Percentiles rank a stretch among this genome's conserved stretches.
Conservation (phyloP, 1,140 invertebrate genomes). For the Lepidurus couesii region DNA sequence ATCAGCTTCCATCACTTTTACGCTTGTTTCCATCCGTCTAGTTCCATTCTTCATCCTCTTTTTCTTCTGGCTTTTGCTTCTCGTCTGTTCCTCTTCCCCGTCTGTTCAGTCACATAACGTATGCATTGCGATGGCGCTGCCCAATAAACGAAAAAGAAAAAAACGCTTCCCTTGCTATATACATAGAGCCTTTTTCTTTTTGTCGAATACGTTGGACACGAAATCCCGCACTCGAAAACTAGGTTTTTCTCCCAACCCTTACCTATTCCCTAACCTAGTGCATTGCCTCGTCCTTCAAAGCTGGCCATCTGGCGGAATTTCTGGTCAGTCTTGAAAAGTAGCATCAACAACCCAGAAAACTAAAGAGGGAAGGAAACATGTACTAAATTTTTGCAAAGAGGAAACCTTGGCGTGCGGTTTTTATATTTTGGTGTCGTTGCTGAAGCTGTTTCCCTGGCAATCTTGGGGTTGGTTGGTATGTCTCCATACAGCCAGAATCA, state of each 20-base stretch:
- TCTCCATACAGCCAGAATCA: background rate
- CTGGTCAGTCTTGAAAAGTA: too few relatives aligned
- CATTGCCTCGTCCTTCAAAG: too few relatives aligned
- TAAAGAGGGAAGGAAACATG: background rate
- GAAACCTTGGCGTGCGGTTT: background rate
- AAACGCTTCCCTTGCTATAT: background rate
- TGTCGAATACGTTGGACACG: too few relatives aligned
- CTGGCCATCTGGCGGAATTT: too few relatives aligned
- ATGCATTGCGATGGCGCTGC: background rate
- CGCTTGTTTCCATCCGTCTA: background rate
- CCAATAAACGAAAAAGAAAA: background rate
- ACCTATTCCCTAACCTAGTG: too few relatives aligned
- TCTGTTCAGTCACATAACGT: background rate
- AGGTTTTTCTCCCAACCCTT: too few relatives aligned
- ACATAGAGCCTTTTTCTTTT: too few relatives aligned
- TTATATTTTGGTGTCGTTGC: background rate
- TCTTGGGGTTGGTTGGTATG: background rate
- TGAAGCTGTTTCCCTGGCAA: background rate
- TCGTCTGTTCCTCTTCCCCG: background rate
- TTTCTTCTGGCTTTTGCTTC: background rate
- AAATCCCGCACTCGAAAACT: too few relatives aligned
- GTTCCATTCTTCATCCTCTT: constrained; percentile 37
- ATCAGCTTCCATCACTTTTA: constrained; percentile 26
- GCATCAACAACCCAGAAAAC: too few relatives aligned
- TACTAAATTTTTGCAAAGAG: background rate